phyloP scores from a whole-genome alignment of 2,797 vertebrate genomes.

The Eleutherodactylus coqui region DNA sequence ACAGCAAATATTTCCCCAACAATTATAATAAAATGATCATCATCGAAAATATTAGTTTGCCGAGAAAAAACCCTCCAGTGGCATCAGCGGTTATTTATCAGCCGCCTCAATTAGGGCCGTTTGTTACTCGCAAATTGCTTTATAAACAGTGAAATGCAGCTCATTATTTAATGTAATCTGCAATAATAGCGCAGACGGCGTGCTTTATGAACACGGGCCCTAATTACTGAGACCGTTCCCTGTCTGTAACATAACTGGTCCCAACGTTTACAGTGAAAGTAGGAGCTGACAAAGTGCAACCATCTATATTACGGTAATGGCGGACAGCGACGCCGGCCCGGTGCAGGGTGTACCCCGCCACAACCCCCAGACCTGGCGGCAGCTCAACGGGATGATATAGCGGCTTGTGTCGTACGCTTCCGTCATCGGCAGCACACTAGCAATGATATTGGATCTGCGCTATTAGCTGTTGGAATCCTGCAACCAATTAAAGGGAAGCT shows the following conservation, averaged over 20 bases:
- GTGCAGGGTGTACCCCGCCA: not conserved
- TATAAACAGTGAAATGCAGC: conserved; percentile 25
- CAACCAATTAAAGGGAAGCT: conserved; percentile 83
- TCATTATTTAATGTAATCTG: conserved; percentile 22
- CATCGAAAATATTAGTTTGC: conserved; percentile 13
- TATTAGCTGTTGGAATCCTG: conserved; percentile 77
- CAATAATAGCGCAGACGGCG: not conserved
- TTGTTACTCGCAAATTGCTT: conserved; percentile 30
- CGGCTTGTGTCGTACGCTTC: not conserved
- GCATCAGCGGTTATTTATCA: conserved; percentile 18
- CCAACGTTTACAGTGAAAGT: conserved; percentile 1
- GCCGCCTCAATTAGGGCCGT: conserved; percentile 4
- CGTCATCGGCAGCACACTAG: not conserved
- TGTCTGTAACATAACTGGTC: not conserved
- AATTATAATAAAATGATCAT: conserved; percentile 23
- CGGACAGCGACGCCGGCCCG: not conserved
- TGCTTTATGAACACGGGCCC: conserved; percentile 5
- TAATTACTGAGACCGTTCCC: conserved; percentile 8
- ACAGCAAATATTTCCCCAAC: not conserved
- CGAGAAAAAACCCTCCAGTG: not conserved
- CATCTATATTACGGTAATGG: not conserved
- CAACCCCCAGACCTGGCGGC: not conserved
- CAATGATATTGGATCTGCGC: conserved; percentile 79
- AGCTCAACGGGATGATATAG: not conserved
- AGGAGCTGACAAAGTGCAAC: not conserved